Conservation (phyloP, 2,113 vertebrate species). For the Stomatorhinus ivindoensis region DNA sequence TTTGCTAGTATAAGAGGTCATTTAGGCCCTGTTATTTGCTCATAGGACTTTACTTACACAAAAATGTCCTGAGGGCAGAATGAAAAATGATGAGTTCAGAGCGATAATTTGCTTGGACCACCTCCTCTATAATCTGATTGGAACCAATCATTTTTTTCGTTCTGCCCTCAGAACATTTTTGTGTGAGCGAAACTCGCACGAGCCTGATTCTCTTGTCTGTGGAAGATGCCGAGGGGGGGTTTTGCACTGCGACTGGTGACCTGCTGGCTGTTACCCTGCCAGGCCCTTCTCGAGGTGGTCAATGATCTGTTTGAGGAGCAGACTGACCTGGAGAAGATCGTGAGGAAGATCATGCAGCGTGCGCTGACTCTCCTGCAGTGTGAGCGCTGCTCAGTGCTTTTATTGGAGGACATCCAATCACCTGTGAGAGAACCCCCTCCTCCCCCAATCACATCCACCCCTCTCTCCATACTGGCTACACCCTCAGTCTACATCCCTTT, state of each 20-base stretch:
- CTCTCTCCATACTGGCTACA: background rate
- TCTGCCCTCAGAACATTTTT: no score
- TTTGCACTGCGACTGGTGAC: background rate
- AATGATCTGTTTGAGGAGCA: conserved; percentile 99
- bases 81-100: background rate
- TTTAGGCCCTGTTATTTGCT: background rate
- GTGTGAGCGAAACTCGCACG: no score
- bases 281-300: conserved; percentile 95
- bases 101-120: background rate
- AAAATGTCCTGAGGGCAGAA: background rate
- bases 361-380: conserved; percentile 93
- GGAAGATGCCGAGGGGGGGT: background rate
- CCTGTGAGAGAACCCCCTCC: conserved; percentile 47
- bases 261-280: background rate
- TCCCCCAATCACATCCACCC: background rate
- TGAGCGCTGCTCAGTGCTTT: conserved; percentile 73
- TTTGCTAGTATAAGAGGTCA: background rate
- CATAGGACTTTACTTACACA: background rate
- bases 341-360: conserved; percentile 98
- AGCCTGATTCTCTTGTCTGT: background rate
- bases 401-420: conserved; percentile 66
- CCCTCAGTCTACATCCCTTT: conserved; percentile 47
- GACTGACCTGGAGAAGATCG: conserved; percentile 97
- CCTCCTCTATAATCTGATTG: no score
- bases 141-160: no score